These are phyloP conservation scores for Clinocottus analis DNA, from an alignment of 2,113 vertebrate genomes.

Conservation along the genomic window DNA sequence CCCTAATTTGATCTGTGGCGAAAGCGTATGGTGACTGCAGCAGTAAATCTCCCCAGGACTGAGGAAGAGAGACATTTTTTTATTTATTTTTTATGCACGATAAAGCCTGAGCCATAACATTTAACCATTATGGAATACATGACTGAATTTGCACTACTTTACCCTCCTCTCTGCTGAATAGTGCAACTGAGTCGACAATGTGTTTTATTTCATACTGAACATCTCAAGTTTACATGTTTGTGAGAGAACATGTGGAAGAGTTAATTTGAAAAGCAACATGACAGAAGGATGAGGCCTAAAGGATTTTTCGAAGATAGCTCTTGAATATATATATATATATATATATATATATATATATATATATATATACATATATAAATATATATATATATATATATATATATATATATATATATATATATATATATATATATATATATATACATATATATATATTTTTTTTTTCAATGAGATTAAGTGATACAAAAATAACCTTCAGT, in stretches of 20 bases:
- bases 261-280: neutral
- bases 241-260: neutral
- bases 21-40: constrained; percentile 86
- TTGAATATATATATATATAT: too few species aligned
- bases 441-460: too few species aligned
- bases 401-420: too few species aligned
- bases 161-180: constrained; percentile 22
- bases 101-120: constrained; percentile 62
- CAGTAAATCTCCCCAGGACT: constrained; percentile 50
- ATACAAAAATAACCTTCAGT: too few species aligned
- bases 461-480: neutral
- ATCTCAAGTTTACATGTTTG: neutral
- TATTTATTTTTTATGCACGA: constrained; percentile 51
- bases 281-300: neutral
- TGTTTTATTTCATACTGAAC: neutral
- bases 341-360: too few species aligned
- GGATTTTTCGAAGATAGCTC: neutral
- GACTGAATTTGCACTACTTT: constrained; percentile 29
- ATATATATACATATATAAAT: too few species aligned
- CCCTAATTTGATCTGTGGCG: constrained; percentile 92
- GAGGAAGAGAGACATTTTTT: constrained; percentile 20
- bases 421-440: too few species aligned
- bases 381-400: too few species aligned
- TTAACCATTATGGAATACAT: constrained; percentile 52
- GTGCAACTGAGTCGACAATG: neutral